Percentiles rank a stretch among this genome's conserved stretches.
Conservation (phyloP, 2,888 invertebrate genomes). For the Malacosoma neustria region DNA sequence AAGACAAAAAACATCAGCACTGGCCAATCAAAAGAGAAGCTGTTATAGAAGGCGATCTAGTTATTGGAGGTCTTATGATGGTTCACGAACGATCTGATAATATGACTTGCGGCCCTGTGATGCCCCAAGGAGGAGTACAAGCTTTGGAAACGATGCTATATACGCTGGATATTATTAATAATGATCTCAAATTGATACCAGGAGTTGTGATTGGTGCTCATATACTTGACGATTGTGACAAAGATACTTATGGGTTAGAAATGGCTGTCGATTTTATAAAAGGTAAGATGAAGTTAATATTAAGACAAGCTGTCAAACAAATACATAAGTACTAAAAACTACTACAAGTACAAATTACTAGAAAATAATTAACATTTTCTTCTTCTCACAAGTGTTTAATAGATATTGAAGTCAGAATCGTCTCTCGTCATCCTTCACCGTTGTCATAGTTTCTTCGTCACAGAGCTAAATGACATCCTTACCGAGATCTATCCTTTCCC, state of each 20-base stretch:
- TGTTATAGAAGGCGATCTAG: constrained; percentile 89
- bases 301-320: too few species aligned
- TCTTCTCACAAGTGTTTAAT: too few species aligned
- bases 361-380: too few species aligned
- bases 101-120: constrained; percentile 92
- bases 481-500: too few species aligned
- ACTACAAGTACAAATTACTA: too few species aligned
- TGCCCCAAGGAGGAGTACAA: constrained; percentile 94
- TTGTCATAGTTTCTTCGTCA: too few species aligned
- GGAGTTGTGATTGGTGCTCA: constrained; percentile 90
- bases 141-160: constrained; percentile 95
- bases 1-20: constrained; percentile 52
- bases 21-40: constrained; percentile 93
- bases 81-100: constrained; percentile 92
- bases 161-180: constrained; percentile 88
- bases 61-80: constrained; percentile 95
- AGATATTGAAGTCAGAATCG: too few species aligned
- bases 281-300: too few species aligned
- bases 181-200: constrained; percentile 78
- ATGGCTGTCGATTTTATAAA: constrained; percentile 98
- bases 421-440: too few species aligned
- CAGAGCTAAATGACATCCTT: too few species aligned
- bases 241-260: constrained; percentile 95
- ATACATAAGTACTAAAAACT: too few species aligned
- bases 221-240: constrained; percentile 95